A percentile compares a stretch with the other conserved stretches of the same genome.
phyloP scores from a whole-genome alignment of 2,888 invertebrate genomes.

The Microchrysa polita region DNA sequence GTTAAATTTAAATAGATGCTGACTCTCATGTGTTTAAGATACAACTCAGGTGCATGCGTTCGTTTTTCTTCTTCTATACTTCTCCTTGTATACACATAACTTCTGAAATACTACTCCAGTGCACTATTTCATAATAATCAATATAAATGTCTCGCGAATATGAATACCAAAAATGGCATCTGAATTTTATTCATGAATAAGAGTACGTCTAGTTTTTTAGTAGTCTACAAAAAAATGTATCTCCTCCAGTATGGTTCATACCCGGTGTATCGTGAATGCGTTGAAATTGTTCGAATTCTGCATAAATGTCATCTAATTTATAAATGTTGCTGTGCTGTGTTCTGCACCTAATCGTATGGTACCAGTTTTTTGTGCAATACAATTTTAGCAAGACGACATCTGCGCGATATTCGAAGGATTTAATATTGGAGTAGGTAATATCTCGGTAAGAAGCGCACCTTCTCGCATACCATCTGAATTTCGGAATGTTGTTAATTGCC shows the following conservation, averaged over 20 bases:
- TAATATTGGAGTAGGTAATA: background rate
- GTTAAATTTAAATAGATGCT: no score
- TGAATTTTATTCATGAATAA: background rate
- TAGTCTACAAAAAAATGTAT: background rate
- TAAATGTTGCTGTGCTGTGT: constrained; percentile 1
- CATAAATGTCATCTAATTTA: background rate
- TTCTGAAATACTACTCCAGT: no score
- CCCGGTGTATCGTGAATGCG: background rate
- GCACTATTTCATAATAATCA: no score
- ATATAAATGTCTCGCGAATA: background rate
- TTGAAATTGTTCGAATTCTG: constrained; percentile 8
- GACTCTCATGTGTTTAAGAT: no score
- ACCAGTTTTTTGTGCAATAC: background rate
- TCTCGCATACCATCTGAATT: background rate
- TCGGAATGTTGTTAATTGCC: no score
- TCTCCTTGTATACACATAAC: no score
- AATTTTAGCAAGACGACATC: background rate
- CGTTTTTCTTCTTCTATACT: no score
- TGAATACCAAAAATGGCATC: constrained; percentile 5
- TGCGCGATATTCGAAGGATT: background rate
- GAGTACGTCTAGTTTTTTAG: background rate
- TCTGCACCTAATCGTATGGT: background rate
- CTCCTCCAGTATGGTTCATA: background rate
- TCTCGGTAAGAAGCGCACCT: constrained; percentile 3
- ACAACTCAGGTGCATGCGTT: no score